Conservation (phyloP, 2,888 invertebrate genomes). For the Hypomecis punctinalis region DNA sequence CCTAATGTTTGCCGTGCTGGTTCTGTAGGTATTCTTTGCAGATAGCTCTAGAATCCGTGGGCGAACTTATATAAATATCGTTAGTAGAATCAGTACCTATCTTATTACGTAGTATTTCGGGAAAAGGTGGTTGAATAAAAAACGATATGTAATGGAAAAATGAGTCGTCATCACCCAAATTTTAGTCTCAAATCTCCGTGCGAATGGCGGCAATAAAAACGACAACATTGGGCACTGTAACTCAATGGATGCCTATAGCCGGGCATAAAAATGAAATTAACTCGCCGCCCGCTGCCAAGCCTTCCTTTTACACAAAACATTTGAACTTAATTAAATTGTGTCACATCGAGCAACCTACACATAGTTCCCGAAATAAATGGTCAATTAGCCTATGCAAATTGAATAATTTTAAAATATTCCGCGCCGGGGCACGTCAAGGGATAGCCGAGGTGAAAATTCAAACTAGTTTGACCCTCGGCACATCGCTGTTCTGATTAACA, state of each 20-base stretch:
- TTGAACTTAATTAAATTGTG: conserved; percentile 45
- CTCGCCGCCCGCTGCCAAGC: conserved; percentile 26
- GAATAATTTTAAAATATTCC: conserved; percentile 73
- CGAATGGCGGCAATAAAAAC: conserved; percentile 8
- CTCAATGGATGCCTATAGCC: conserved; percentile 23
- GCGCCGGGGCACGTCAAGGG: conserved; percentile 58
- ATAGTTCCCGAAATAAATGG: conserved; percentile 57
- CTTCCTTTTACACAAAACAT: conserved; percentile 35
- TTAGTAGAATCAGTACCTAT: too few species aligned
- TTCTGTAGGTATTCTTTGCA: not conserved
- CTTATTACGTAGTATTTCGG: too few species aligned
- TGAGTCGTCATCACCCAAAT: not conserved
- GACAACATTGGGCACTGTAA: conserved; percentile 21
- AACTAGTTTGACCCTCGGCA: conserved; percentile 63
- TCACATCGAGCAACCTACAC: conserved; percentile 44
- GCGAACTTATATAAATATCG: not conserved
- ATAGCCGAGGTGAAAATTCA: conserved; percentile 62
- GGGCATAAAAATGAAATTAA: conserved; percentile 37
- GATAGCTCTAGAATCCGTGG: conserved; percentile 1
- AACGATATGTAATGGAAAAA: not conserved
- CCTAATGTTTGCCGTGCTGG: not conserved
- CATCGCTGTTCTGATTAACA: conserved; percentile 69
- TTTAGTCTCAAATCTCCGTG: not conserved
- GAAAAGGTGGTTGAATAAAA: not conserved
- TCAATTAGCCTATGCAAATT: conserved; percentile 71